phyloP scores from a whole-genome alignment of 2,113 vertebrate species.

The Potamarius usumacintae region DNA sequence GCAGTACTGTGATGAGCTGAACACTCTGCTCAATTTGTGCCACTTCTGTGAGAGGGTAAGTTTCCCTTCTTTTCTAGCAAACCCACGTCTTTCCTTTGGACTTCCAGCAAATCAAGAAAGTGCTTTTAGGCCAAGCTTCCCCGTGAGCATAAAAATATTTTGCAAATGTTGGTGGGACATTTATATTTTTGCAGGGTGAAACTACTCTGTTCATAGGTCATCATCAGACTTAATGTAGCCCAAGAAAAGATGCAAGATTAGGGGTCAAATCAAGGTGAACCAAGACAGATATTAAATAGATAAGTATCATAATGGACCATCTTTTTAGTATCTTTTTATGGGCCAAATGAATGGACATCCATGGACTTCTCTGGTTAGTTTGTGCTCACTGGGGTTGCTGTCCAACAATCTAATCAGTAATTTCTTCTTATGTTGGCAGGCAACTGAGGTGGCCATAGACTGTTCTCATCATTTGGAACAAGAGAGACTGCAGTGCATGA shows the following conservation, averaged over 20 bases:
- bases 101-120: not conserved
- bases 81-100: constrained; percentile 59
- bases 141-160: not conserved
- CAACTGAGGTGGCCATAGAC: constrained; percentile 68
- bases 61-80: constrained; percentile 48
- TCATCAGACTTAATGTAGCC: not conserved
- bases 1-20: constrained; percentile 73
- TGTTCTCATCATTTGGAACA: constrained; percentile 72
- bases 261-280: not conserved
- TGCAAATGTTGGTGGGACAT: not conserved
- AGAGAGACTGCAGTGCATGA: constrained; percentile 60
- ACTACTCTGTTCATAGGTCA: not conserved
- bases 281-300: not conserved
- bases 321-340: not conserved
- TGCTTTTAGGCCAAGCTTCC: not conserved
- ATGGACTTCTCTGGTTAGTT: not conserved
- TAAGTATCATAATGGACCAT: not conserved
- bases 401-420: not conserved
- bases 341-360: no score
- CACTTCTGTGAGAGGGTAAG: constrained; percentile 81
- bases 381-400: not conserved
- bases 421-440: constrained; percentile 15
- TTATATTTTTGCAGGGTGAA: not conserved
- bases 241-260: not conserved
- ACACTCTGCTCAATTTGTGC: constrained; percentile 69